phyloP scores from a whole-genome alignment of 2,797 vertebrate genomes.

The Coracias cyanogaster region DNA sequence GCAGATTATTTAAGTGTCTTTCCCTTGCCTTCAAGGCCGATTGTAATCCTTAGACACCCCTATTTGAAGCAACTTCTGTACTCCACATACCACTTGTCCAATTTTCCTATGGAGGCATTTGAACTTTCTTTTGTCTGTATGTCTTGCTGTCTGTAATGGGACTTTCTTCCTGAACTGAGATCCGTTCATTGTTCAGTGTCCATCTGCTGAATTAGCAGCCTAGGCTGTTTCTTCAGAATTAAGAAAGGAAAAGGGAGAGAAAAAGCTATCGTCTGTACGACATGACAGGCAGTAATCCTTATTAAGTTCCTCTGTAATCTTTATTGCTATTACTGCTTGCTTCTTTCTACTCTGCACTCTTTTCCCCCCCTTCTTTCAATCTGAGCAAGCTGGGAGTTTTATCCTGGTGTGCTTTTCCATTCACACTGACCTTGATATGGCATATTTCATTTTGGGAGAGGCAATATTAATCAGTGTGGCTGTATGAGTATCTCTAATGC shows the following conservation, averaged over 20 bases:
- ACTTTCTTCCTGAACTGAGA: conserved; percentile 3
- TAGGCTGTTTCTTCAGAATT: neutral
- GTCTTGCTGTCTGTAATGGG: neutral
- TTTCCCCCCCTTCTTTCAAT: neutral
- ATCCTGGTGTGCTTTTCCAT: neutral
- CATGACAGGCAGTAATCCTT: neutral
- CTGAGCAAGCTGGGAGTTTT: neutral
- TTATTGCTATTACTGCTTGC: neutral
- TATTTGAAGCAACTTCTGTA: neutral
- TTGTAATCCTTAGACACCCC: neutral
- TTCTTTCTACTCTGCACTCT: neutral
- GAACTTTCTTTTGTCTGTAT: neutral
- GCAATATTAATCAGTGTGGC: conserved; percentile 43
- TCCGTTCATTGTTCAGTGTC: neutral
- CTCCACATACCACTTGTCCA: neutral
- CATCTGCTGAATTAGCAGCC: neutral
- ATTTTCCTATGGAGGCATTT: neutral
- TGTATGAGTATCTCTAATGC: conserved; percentile 56
- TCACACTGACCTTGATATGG: conserved; percentile 23
- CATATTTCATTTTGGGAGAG: conserved; percentile 40
- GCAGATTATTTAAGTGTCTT: neutral
- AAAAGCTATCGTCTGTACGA: neutral
- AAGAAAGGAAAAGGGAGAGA: neutral
- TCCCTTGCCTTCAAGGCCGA: neutral
- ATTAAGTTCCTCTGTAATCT: neutral